Percentiles rank a stretch among this genome's conserved stretches.
Conservation (phyloP, 1,140 invertebrate genomes). For the Apis cerana region DNA sequence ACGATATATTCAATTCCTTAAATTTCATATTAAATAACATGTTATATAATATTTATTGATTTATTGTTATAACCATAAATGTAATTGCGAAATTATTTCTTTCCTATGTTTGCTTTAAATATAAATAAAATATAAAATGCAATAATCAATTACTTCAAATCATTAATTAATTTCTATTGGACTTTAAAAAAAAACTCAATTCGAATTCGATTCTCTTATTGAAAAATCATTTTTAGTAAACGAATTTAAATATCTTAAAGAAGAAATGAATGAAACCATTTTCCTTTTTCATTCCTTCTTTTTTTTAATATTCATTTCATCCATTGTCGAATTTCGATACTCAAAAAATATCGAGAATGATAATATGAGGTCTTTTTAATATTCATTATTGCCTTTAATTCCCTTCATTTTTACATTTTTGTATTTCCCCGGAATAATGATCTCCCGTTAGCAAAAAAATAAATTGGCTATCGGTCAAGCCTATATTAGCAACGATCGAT, state of each 20-base stretch:
- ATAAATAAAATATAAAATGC: no score
- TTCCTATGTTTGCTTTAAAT: no score
- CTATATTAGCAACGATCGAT: conserved; percentile 53
- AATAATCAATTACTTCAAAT: no score
- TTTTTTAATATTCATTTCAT: neutral
- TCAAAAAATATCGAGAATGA: conserved; percentile 36
- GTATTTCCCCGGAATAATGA: conserved; percentile 53
- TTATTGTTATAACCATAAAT: neutral
- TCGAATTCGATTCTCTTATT: neutral
- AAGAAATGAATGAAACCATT: conserved; percentile 1
- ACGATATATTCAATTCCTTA: neutral
- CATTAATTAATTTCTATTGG: no score
- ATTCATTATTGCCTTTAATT: neutral
- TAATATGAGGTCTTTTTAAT: neutral
- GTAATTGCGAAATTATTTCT: neutral
- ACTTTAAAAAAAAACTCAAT: neutral
- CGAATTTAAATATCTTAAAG: conserved; percentile 30
- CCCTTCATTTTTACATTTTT: conserved; percentile 32
- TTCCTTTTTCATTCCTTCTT: neutral
- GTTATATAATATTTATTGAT: neutral
- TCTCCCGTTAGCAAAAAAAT: conserved; percentile 52
- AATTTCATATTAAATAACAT: neutral
- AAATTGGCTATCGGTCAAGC: conserved; percentile 52
- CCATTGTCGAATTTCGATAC: conserved; percentile 37
- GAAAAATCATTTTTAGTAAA: conserved; percentile 8